Base-by-base conservation (phyloP, 1,140 invertebrate genomes). In the Magallana gigas region DNA sequence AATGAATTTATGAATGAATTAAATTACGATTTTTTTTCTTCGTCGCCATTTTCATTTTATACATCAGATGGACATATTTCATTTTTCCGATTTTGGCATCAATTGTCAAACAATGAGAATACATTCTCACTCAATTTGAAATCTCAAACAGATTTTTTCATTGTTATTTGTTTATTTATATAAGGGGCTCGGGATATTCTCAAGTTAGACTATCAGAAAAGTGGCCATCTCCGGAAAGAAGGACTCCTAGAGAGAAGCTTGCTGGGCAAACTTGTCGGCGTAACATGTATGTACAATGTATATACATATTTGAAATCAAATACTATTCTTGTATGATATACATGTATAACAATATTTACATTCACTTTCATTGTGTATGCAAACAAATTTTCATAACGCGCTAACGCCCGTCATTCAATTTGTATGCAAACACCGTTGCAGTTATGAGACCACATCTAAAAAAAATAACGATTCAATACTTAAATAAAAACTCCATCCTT, bases 211-310 rank as follows among this genome's bases (percentile, higher is more conserved):
- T 76, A 12, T 36, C 8, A 76, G 3, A 76, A 76, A 36, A 29
- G 68, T 76, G 68, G 68, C 12, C 68, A 76, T 36, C 23, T 76
- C 18, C 23, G 68, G 36, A 76, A 76, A 36, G 68, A 76, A 29
- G 68, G 68, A 8, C 23, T 23, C 2, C 8, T 76, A 12, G 68
- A 76, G 68, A 76, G 68, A 29, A 76, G 18, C 23, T 11, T 76
- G 68, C 68, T 76, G 8, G 36, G 68, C 68, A 29, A 76, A 29
- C 14, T 76, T 76, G 68, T 76, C 23, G 36, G 12, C 36, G 68
- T 76, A 76, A 29, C 23, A 23, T 18, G 18, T 29, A 71, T 16
- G 60, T 14, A n/a, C 6, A 64, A 16, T 4, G 16, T 18, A 64
- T 64, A 16, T 14, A 23, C 23, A 62, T n/a, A 4, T 12, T n/a